A percentile compares a stretch with the other conserved stretches of the same genome.
phyloP scores from a whole-genome alignment of 2,113 vertebrate genomes.

The Amblyopsis rosae region DNA sequence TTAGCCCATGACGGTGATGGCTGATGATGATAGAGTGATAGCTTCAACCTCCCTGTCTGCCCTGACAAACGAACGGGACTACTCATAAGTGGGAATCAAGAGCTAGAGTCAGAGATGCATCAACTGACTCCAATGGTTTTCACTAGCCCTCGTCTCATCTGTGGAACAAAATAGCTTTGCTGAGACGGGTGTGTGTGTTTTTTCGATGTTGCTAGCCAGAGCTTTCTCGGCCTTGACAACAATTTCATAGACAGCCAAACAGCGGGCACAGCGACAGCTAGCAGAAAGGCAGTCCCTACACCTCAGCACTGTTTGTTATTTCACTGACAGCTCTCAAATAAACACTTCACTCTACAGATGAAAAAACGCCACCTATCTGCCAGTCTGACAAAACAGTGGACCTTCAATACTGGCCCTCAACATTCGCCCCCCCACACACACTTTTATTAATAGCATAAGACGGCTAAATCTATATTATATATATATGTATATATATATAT shows the following conservation, averaged over 20 bases:
- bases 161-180: neutral
- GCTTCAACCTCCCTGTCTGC: conserved; percentile 9
- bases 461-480: no score
- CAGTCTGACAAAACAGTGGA: conserved; percentile 11
- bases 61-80: conserved; percentile 42
- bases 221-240: conserved; percentile 6
- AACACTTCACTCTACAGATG: conserved; percentile 33
- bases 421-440: no score
- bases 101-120: conserved; percentile 1
- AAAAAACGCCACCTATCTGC: conserved; percentile 36
- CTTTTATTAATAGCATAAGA: no score
- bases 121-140: conserved; percentile 7
- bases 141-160: neutral
- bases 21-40: conserved; percentile 7
- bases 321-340: conserved; percentile 32
- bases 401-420: neutral
- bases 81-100: conserved; percentile 31
- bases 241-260: conserved; percentile 1
- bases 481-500: no score
- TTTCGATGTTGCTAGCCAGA: conserved; percentile 13
- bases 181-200: neutral
- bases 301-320: conserved; percentile 18
- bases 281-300: neutral
- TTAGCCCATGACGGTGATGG: conserved; percentile 25
- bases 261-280: conserved; percentile 6